phyloP scores from a whole-genome alignment of 1,140 invertebrate genomes.

The Subanguina moxae region DNA sequence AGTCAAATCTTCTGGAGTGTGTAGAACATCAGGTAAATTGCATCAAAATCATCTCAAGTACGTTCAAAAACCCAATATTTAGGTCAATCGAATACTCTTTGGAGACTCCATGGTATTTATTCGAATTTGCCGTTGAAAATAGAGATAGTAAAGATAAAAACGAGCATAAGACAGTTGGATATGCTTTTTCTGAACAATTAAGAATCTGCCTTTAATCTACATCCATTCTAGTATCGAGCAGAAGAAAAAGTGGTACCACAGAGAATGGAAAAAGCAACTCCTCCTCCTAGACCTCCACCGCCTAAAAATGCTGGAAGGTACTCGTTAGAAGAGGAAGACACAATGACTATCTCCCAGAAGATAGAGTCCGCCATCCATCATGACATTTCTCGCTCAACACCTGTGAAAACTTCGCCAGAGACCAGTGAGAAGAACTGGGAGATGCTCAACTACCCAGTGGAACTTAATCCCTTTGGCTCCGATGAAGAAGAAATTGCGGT shows the following conservation, averaged over 20 bases:
- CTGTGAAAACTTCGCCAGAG: slow-evolving; percentile 5
- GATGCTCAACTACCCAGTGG: slow-evolving; percentile 5
- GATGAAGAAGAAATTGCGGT: slow-evolving; percentile 15
- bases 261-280: slow-evolving; percentile 1
- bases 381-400: not conserved
- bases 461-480: slow-evolving; percentile 21
- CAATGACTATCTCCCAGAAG: not conserved
- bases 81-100: slow-evolving; percentile 13
- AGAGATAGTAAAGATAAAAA: too few species aligned
- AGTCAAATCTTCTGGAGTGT: slow-evolving; percentile 6
- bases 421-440: slow-evolving; percentile 21
- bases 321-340: slow-evolving; percentile 7
- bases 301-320: not conserved
- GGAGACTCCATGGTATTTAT: slow-evolving; percentile 15
- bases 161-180: too few species aligned
- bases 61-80: not conserved
- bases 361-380: not conserved
- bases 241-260: not conserved
- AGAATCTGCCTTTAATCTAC: slow-evolving; percentile 5
- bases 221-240: slow-evolving; percentile 4
- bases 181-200: too few species aligned
- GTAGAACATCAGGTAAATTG: slow-evolving; percentile 5
- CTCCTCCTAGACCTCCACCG: slow-evolving; percentile 10
- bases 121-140: too few species aligned
- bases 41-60: too few species aligned